Percentiles rank a stretch among this genome's conserved stretches.
Evolutionary conservation across 1,140 invertebrate genomes (phyloP).

Genomic region (Leptinotarsa defecta): DNA sequence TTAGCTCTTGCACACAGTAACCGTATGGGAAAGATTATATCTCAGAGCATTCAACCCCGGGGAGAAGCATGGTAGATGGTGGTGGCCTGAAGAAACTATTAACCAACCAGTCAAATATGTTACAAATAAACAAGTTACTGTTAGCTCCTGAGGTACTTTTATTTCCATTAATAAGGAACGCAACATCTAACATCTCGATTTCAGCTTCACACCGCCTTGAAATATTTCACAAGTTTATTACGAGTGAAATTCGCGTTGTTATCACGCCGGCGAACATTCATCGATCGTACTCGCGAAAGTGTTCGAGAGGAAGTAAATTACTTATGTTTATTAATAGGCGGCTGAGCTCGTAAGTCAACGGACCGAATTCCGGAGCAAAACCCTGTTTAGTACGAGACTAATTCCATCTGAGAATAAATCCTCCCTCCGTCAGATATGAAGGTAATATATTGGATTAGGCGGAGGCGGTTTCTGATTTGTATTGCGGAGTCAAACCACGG

Average conservation of each 20-base stretch:
- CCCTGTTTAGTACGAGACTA: not conserved
- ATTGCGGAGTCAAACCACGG: no score
- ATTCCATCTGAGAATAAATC: not conserved
- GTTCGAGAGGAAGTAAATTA: conserved; percentile 2
- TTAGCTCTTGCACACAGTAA: no score
- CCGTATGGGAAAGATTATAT: no score
- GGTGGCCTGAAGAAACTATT: no score
- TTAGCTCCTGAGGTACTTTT: no score
- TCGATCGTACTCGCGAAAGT: not conserved
- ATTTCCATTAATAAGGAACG: not conserved
- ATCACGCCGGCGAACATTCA: not conserved
- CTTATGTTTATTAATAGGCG: conserved; percentile 6
- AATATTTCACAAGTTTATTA: conserved; percentile 3
- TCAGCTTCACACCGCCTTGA: not conserved
- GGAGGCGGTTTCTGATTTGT: no score
- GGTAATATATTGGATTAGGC: not conserved
- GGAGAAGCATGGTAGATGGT: no score
- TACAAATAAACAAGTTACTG: no score
- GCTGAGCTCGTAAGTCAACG: not conserved
- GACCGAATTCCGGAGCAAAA: not conserved
- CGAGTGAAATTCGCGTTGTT: not conserved
- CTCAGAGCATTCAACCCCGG: no score
- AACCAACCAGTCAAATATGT: no score
- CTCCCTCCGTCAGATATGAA: not conserved
- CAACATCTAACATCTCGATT: not conserved